These are phyloP conservation scores for Otolemur garnettii DNA, from an alignment of 2,113 vertebrate species.

Conservation along the genomic window DNA sequence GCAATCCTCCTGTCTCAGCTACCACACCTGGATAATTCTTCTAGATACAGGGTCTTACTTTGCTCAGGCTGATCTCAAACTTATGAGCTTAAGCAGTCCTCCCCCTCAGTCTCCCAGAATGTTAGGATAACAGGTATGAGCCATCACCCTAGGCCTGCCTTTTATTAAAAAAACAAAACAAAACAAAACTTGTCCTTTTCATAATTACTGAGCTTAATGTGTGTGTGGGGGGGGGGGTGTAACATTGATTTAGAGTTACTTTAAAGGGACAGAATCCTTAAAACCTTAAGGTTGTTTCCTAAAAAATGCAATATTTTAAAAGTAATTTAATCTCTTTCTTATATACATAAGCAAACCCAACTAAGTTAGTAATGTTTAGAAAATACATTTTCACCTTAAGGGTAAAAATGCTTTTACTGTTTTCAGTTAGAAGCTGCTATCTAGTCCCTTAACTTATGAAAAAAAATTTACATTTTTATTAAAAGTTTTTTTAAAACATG, in stretches of 20 bases:
- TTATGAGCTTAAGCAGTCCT: too few species aligned
- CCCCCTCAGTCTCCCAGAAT: too few species aligned
- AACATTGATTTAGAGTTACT: not conserved
- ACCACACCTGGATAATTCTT: too few species aligned
- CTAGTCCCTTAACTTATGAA: not conserved
- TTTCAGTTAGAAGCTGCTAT: not conserved
- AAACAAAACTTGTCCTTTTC: not conserved
- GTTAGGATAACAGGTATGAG: too few species aligned
- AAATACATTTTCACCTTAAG: conserved; percentile 2
- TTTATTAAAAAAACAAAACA: too few species aligned
- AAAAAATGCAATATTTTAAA: not conserved
- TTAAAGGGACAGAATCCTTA: conserved; percentile 16
- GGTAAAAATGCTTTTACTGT: not conserved
- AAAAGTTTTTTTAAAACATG: conserved; percentile 36
- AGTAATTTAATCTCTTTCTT: conserved; percentile 11
- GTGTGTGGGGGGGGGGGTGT: not conserved
- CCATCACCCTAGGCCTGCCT: too few species aligned
- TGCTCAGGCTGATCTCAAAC: too few species aligned
- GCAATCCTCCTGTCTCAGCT: too few species aligned
- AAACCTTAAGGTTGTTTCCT: not conserved
- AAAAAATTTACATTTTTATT: conserved; percentile 54
- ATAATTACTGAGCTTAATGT: not conserved
- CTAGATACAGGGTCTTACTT: too few species aligned
- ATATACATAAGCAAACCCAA: not conserved
- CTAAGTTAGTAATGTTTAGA: conserved; percentile 36